Evolutionary conservation across 2,113 vertebrate genomes (phyloP), one percentile per base, ranked within the genome.

Genomic region (Sphyrna mokarran): DNA sequence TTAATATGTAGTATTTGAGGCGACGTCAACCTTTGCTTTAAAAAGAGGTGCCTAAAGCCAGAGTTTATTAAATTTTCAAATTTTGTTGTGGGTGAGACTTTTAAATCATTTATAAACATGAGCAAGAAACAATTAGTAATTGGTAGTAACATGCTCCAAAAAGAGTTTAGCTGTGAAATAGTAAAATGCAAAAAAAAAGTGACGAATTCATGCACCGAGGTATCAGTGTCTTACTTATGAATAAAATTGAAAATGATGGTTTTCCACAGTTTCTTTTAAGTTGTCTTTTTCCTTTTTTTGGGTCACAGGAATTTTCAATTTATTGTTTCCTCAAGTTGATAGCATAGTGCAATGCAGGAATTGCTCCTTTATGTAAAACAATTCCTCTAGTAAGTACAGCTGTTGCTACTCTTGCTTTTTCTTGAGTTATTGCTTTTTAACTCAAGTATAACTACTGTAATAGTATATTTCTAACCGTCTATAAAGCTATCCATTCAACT

Each of bases 381-480:
- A 29, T 89, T 89, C 26, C 54, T 89, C 61, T 58, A 13, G 1
- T 58, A 33, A 89, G 86, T 61, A 10, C 48, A 87, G 86, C 48
- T 89, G 33, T 89, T 89, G 33, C 16, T 18, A 37, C 3, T 83
- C 16, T 83, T n/a, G 14, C 40, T 18, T 83, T 18, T 4, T 16
- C 78, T 83, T 83, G 13, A n/a, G 78, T 83, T 80, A 37, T 80
- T 80, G 76, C 76, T 37, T 37, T 83, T 37, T 40, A 14, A 18
- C 78, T n/a, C n/a, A 16, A 95, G 87, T 72, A 72, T 63, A 95
- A 91, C 91, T 85, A 95, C 68, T 76, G 69, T 95, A 96, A 54
- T 95, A 37, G 89, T 90, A 68, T 87, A 87, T 93, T 96, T 96
- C 93, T 95, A 95, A 89, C 96, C 95, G 40, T 94, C 70, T 78